Conservation (phyloP, 2,113 vertebrate genomes). For the Actenoides hombroni region DNA sequence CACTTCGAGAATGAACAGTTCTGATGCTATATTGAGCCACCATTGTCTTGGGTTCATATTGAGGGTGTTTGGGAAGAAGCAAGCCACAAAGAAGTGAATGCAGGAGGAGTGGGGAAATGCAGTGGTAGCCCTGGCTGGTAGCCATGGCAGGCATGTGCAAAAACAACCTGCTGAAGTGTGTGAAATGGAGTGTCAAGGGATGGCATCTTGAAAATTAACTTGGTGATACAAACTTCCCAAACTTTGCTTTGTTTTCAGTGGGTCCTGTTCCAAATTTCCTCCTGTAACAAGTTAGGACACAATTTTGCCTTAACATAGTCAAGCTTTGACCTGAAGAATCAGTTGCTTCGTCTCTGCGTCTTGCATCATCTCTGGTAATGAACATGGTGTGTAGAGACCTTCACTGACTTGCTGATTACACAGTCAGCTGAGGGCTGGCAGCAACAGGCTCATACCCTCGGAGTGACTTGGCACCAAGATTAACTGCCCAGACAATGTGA, state of each 20-base stretch:
- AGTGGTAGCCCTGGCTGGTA: background rate
- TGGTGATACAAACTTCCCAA: background rate
- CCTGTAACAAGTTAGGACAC: background rate
- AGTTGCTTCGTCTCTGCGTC: background rate
- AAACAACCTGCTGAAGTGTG: accelerated
- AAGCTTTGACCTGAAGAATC: background rate
- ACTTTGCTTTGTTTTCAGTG: background rate
- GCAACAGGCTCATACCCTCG: background rate
- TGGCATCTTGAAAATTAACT: background rate
- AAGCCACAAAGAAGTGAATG: background rate
- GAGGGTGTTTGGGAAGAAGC: background rate
- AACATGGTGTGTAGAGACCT: background rate
- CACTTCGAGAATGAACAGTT: background rate
- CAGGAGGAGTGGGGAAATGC: background rate
- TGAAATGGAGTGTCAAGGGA: background rate
- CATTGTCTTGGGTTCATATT: accelerated
- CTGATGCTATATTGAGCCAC: background rate
- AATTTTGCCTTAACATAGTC: background rate
- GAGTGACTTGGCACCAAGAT: background rate
- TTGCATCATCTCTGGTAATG: background rate
- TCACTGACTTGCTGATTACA: background rate
- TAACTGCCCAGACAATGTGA: background rate
- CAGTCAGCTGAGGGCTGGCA: background rate
- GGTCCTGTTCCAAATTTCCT: background rate
- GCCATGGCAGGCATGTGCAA: accelerated